These are phyloP conservation scores for Arrhopalites spinosus DNA, from an alignment of 2,888 invertebrate species.

Conservation along the genomic window DNA sequence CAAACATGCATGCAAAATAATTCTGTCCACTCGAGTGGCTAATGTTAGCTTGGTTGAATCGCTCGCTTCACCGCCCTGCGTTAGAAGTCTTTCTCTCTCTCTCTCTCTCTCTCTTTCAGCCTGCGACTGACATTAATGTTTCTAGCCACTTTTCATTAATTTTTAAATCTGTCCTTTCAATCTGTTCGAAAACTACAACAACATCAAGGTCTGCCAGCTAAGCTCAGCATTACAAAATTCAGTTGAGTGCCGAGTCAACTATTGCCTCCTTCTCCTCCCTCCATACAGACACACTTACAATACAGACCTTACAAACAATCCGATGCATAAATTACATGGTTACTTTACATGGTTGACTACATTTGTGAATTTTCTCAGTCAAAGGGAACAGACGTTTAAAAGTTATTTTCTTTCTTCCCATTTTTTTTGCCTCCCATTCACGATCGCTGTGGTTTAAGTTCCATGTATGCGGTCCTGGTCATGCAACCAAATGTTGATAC, in stretches of 20 bases:
- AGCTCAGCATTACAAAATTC: not conserved
- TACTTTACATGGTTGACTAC: not conserved
- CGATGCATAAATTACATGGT: not conserved
- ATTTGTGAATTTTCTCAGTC: too few species aligned
- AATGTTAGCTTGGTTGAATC: constrained; percentile 30
- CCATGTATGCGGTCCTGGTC: too few species aligned
- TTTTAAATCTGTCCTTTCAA: constrained; percentile 24
- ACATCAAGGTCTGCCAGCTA: not conserved
- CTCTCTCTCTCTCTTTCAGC: not conserved
- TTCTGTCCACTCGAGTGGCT: constrained; percentile 41
- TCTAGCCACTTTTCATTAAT: constrained; percentile 23
- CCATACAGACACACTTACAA: too few species aligned
- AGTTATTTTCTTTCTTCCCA: too few species aligned
- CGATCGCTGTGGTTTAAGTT: too few species aligned
- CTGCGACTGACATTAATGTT: constrained; percentile 25
- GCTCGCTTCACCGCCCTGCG: constrained; percentile 29
- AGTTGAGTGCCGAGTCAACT: not conserved
- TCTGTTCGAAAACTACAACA: constrained; percentile 12
- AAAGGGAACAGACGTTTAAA: too few species aligned
- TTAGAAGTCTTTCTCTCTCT: not conserved
- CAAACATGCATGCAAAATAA: constrained; percentile 42
- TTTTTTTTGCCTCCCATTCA: too few species aligned
- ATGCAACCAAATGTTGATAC: too few species aligned
- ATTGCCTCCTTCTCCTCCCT: too few species aligned
- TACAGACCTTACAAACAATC: not conserved